phyloP scores from a whole-genome alignment of 2,113 vertebrate genomes.

The Acrocephalus kingi region DNA sequence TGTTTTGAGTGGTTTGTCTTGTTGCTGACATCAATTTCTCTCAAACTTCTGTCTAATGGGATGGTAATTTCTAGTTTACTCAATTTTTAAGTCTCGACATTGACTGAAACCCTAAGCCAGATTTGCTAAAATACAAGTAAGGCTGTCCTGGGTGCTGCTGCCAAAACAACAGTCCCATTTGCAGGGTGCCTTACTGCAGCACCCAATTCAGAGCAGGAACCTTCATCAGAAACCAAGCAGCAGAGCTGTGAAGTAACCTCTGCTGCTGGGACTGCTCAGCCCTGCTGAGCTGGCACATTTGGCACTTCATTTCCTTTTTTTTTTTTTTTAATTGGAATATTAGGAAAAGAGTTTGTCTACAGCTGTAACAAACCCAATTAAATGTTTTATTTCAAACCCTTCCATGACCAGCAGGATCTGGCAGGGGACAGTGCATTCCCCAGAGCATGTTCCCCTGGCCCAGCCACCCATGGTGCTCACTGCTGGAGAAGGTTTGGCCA shows the following conservation, averaged over 20 bases:
- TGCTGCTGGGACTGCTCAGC: not conserved
- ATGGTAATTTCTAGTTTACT: not conserved
- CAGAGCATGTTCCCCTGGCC: not conserved
- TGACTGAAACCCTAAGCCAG: not conserved
- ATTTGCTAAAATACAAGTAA: not conserved
- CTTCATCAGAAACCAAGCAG: not conserved
- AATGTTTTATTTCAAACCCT: not conserved
- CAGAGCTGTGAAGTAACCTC: not conserved
- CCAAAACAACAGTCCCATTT: not conserved
- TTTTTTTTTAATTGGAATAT: not conserved
- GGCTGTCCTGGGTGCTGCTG: not conserved
- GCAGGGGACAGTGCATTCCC: not conserved
- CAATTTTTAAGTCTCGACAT: not conserved
- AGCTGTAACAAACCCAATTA: fast-evolving
- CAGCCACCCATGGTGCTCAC: fast-evolving
- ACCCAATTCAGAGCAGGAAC: not conserved
- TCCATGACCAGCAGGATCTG: not conserved
- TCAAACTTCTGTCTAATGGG: not conserved
- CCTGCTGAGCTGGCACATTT: not conserved
- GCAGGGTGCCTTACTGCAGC: not conserved
- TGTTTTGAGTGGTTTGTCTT: not conserved
- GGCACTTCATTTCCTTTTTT: not conserved
- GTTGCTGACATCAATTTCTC: not conserved
- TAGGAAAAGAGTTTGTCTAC: not conserved
- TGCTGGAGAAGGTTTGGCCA: not conserved